These are phyloP conservation scores for Malacoraja senta DNA, from an alignment of 2,797 vertebrate species.

Conservation along the genomic window DNA sequence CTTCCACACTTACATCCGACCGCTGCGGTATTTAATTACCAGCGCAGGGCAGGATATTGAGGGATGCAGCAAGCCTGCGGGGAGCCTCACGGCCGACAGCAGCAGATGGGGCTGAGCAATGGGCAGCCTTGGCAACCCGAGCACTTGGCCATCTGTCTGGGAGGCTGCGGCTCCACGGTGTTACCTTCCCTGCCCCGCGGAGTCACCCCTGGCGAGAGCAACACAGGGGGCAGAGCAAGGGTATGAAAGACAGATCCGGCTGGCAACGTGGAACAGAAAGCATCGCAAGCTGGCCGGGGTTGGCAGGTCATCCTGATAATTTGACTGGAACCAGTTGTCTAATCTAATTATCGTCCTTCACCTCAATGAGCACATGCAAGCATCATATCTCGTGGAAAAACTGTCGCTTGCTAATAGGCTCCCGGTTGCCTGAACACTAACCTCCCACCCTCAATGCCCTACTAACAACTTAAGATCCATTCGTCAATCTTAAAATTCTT, in stretches of 20 bases:
- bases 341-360: not conserved
- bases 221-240: not conserved
- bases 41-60: not conserved
- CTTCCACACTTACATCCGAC: not conserved
- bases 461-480: not conserved
- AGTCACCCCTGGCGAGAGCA: not conserved
- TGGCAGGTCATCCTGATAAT: not conserved
- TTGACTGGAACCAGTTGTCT: not conserved
- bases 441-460: not conserved
- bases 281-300: not conserved
- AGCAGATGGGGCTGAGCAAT: not conserved
- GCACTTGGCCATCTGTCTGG: not conserved
- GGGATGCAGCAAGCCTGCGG: not conserved
- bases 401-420: constrained; percentile 1
- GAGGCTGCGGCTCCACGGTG: not conserved
- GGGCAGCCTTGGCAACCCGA: not conserved
- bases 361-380: not conserved
- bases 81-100: not conserved
- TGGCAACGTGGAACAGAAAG: not conserved
- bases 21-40: not conserved
- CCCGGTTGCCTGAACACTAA: not conserved
- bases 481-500: too few species aligned
- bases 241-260: not conserved
- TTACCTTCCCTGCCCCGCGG: not conserved
- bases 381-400: not conserved